These are phyloP conservation scores for Leptopilina syphax DNA, from an alignment of 2,888 invertebrate genomes.

Conservation along the genomic window DNA sequence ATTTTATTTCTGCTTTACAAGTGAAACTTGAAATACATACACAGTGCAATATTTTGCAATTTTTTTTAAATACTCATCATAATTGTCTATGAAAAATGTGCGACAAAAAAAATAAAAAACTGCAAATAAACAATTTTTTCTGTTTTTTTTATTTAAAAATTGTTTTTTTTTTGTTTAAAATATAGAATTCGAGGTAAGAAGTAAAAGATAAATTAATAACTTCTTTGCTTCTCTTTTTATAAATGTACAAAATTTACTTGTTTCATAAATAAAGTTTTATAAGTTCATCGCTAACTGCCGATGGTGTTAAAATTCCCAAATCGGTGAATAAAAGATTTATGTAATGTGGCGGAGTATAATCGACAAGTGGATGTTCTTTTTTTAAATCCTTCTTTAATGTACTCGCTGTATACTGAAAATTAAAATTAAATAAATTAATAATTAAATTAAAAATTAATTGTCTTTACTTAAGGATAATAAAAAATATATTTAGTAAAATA, in stretches of 20 bases:
- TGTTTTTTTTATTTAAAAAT: slow-evolving; percentile 36
- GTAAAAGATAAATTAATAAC: neutral
- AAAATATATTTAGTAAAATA: too few relatives aligned
- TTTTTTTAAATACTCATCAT: slow-evolving; percentile 54
- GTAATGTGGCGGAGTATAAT: slow-evolving; percentile 97
- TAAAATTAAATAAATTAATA: neutral
- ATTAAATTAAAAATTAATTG: slow-evolving; percentile 16
- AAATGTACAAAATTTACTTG: slow-evolving; percentile 40
- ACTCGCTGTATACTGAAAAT: slow-evolving; percentile 79
- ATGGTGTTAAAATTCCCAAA: slow-evolving; percentile 95
- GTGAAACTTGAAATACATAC: slow-evolving; percentile 9
- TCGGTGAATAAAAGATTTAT: slow-evolving; percentile 97
- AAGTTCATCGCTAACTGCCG: slow-evolving; percentile 98
- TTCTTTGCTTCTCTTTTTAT: slow-evolving; percentile 30
- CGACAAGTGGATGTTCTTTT: slow-evolving; percentile 91
- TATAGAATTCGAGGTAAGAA: neutral
- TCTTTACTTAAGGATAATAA: too few relatives aligned
- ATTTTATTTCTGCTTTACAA: slow-evolving; percentile 15
- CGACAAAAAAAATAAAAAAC: slow-evolving; percentile 38
- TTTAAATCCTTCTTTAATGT: slow-evolving; percentile 77
- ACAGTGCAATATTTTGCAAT: slow-evolving; percentile 41
- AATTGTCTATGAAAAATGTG: slow-evolving; percentile 46
- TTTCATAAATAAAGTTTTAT: slow-evolving; percentile 95
- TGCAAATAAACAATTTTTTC: slow-evolving; percentile 42
- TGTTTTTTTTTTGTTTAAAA: slow-evolving; percentile 19